phyloP scores from a whole-genome alignment of 2,888 invertebrate genomes.

The Brenthis daphne region DNA sequence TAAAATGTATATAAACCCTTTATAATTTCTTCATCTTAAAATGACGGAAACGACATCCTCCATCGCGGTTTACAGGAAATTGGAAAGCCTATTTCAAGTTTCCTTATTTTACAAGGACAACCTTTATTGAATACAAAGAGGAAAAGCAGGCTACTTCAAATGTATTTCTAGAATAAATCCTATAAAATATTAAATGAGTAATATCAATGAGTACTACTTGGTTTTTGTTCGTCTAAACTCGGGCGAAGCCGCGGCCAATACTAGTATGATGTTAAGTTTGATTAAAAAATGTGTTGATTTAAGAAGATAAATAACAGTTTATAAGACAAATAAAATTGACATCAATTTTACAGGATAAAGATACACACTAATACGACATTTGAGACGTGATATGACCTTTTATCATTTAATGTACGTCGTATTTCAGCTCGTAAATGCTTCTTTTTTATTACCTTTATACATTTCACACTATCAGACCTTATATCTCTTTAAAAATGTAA shows the following conservation, averaged over 20 bases:
- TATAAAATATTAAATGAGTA: too few species aligned
- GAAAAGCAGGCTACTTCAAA: not conserved
- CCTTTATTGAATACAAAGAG: not conserved
- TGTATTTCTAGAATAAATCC: not conserved
- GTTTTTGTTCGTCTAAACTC: too few species aligned
- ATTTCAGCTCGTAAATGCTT: not conserved
- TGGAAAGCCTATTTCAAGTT: slow-evolving; percentile 55
- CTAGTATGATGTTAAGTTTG: too few species aligned
- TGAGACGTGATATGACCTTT: not conserved
- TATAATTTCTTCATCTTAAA: slow-evolving; percentile 7
- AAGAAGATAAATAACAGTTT: too few species aligned
- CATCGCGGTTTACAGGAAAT: slow-evolving; percentile 55
- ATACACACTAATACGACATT: not conserved
- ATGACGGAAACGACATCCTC: slow-evolving; percentile 52
- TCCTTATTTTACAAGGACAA: not conserved
- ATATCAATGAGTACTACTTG: too few species aligned
- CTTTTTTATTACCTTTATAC: not conserved
- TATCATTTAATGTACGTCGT: not conserved
- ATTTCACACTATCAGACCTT: not conserved
- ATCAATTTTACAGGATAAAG: too few species aligned
- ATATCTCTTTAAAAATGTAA: not conserved
- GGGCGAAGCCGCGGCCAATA: too few species aligned
- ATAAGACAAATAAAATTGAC: too few species aligned
- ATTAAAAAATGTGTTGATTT: too few species aligned
- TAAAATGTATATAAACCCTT: not conserved